phyloP scores from a whole-genome alignment of 2,888 invertebrate genomes.

The Sylvicola cinctus region DNA sequence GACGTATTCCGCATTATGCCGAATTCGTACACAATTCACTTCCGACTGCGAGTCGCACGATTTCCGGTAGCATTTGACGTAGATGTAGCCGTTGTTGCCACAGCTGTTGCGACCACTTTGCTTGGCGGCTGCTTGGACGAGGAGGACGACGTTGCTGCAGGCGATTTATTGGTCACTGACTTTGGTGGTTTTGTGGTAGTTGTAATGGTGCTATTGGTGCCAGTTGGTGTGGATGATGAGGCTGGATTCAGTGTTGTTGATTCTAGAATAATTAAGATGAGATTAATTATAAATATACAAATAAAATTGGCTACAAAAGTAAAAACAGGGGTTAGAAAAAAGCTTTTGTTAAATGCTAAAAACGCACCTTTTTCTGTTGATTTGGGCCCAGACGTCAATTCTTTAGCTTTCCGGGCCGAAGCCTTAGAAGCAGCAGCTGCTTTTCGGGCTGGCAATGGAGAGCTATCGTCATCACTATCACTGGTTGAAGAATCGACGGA shows the following conservation, averaged over 20 bases:
- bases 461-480: too few species aligned
- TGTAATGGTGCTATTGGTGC: constrained; percentile 5
- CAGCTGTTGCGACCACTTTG: constrained; percentile 4
- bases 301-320: too few species aligned
- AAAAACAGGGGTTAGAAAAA: too few species aligned
- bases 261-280: too few species aligned
- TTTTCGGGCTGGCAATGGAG: constrained; percentile 10
- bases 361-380: constrained; percentile 6
- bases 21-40: constrained; percentile 9
- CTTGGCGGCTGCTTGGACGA: constrained; percentile 2
- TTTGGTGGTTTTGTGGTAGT: constrained; percentile 3
- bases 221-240: constrained; percentile 7
- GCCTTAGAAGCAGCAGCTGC: too few species aligned
- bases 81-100: constrained; percentile 4
- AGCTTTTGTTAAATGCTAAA: too few species aligned
- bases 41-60: constrained; percentile 12
- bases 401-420: constrained; percentile 6
- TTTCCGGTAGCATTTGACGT: constrained; percentile 8
- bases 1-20: background rate
- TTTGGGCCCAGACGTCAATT: constrained; percentile 4
- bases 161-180: constrained; percentile 1
- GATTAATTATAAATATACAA: too few species aligned
- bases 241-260: too few species aligned
- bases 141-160: background rate
- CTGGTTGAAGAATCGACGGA: too few species aligned